Conservation (phyloP, 92 coral and sea anemone genomes). For the Plumapathes pennacea region DNA sequence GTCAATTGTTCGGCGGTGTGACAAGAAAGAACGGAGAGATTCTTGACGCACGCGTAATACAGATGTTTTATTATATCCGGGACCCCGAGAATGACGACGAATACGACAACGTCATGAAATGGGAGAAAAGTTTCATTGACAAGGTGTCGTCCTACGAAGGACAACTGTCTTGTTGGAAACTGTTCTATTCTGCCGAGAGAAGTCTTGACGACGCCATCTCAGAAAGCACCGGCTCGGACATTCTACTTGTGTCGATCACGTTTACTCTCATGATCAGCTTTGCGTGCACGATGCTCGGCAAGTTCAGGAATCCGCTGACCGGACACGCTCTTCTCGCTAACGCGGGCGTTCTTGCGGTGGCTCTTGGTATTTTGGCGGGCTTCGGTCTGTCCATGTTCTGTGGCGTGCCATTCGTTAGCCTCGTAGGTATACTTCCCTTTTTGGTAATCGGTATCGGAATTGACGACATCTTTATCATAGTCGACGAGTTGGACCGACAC, state of each 20-base stretch:
- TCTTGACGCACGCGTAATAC: slow-evolving; percentile 28
- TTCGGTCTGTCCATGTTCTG: slow-evolving; percentile 60
- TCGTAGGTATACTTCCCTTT: slow-evolving; percentile 71
- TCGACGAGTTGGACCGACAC: slow-evolving; percentile 83
- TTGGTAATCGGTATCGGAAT: slow-evolving; percentile 80
- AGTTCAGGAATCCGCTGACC: slow-evolving; percentile 69
- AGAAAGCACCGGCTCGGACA: slow-evolving; percentile 66
- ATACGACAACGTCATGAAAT: slow-evolving; percentile 24
- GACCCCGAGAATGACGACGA: slow-evolving; percentile 22
- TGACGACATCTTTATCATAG: slow-evolving; percentile 86
- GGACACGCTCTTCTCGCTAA: slow-evolving; percentile 82
- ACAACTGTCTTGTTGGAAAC: slow-evolving; percentile 25
- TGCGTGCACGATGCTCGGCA: slow-evolving; percentile 70
- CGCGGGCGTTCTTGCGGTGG: slow-evolving; percentile 79
- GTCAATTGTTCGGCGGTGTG: slow-evolving; percentile 46
- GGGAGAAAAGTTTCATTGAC: slow-evolving; percentile 54
- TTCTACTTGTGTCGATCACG: slow-evolving; percentile 61
- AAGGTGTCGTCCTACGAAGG: slow-evolving; percentile 1
- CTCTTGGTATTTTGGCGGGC: slow-evolving; percentile 83
- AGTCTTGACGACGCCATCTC: slow-evolving; percentile 77
- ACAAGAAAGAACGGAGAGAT: slow-evolving; percentile 2
- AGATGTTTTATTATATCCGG: slow-evolving; percentile 29
- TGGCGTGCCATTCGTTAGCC: slow-evolving; percentile 62
- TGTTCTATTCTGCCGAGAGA: slow-evolving; percentile 60
- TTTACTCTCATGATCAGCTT: slow-evolving; percentile 70